These are phyloP conservation scores for Tipula vernalis DNA, from an alignment of 2,888 invertebrate species.

Conservation along the genomic window DNA sequence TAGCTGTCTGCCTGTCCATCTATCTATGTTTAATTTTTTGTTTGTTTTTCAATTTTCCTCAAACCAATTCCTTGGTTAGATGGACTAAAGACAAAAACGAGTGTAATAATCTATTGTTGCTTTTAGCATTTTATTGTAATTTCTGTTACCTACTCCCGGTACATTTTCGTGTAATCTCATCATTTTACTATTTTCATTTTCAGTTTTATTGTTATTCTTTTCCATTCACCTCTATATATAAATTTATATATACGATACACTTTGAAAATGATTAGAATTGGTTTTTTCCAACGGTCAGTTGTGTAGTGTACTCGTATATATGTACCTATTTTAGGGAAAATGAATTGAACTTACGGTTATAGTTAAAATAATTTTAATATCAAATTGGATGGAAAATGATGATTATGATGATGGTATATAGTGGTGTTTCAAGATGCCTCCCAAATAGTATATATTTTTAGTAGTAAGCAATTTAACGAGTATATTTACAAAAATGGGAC, in stretches of 20 bases:
- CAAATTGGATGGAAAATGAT: background rate
- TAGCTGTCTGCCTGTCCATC: background rate
- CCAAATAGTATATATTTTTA: background rate
- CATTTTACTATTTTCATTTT: constrained; percentile 4
- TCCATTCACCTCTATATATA: background rate
- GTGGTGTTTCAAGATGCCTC: background rate
- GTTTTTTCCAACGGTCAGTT: background rate
- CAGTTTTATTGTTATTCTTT: background rate
- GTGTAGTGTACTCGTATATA: background rate
- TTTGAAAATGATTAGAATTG: background rate
- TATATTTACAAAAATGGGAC: no score
- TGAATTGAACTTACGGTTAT: background rate
- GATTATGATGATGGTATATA: background rate
- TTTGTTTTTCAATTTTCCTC: background rate
- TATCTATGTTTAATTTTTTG: background rate
- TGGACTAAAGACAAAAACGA: background rate
- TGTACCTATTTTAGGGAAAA: background rate
- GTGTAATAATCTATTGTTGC: background rate
- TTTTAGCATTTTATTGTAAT: constrained; percentile 4
- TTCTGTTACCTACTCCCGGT: background rate
- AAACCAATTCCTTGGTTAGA: background rate
- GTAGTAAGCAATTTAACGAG: background rate
- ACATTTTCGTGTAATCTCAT: background rate
- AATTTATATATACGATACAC: background rate
- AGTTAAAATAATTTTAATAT: background rate